Evolutionary conservation across 2,113 vertebrate species (phyloP).

Genomic region (Oryzias melastigma): DNA sequence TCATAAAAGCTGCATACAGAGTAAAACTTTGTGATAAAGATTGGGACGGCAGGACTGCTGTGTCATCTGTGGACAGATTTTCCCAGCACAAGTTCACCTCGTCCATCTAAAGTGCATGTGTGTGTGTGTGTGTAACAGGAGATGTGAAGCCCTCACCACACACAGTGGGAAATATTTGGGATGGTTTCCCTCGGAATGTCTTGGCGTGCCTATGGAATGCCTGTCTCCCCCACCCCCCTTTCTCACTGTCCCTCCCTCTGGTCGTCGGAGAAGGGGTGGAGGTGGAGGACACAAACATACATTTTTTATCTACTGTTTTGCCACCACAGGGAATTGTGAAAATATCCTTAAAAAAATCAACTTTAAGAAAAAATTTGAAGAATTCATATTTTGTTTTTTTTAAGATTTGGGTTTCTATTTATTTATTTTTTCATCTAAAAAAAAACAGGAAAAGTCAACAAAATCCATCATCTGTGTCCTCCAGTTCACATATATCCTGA

Average conservation of each 20-base stretch:
- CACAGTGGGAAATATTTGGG: constrained; percentile 79
- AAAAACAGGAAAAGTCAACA: background rate
- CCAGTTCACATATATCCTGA: background rate
- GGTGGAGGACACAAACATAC: constrained; percentile 21
- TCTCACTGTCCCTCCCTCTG: constrained; percentile 43
- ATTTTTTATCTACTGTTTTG: constrained; percentile 42
- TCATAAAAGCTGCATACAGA: no score
- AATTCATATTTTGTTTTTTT: constrained; percentile 3
- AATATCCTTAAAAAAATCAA: no score
- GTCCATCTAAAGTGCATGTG: constrained; percentile 28
- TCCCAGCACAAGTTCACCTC: constrained; percentile 11
- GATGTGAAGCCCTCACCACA: constrained; percentile 57
- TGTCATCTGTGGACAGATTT: constrained; percentile 21
- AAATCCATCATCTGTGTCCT: background rate
- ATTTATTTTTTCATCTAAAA: background rate
- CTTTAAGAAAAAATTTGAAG: no score
- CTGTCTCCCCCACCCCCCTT: constrained; percentile 17
- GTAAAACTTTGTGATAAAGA: background rate
- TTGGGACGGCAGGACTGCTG: constrained; percentile 3
- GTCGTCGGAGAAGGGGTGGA: constrained; percentile 37
- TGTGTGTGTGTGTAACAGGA: constrained; percentile 49
- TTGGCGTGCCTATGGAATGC: constrained; percentile 79
- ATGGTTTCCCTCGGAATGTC: constrained; percentile 83
- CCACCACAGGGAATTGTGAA: constrained; percentile 9
- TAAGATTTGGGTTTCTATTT: background rate